phyloP scores from a whole-genome alignment of 2,797 vertebrate species.

The Hoplostethus atlanticus region DNA sequence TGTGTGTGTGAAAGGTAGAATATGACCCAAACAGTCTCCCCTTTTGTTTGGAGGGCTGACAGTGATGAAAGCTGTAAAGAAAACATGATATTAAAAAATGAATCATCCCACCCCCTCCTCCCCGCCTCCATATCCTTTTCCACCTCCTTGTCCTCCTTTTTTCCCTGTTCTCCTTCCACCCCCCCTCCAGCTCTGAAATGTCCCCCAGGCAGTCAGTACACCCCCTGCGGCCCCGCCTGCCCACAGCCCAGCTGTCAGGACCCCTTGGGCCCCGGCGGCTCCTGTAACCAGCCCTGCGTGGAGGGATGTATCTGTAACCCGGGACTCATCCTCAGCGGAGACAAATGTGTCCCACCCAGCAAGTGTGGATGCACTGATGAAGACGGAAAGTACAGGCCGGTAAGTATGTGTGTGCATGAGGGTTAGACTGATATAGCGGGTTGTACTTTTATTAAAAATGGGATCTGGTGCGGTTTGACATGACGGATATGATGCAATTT shows the following conservation, averaged over 20 bases:
- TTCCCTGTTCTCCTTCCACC: too few relatives aligned
- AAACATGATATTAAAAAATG: too few relatives aligned
- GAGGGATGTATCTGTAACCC: conserved; percentile 91
- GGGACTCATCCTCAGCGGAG: conserved; percentile 88
- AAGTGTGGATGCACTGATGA: conserved; percentile 88
- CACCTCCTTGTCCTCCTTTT: too few relatives aligned
- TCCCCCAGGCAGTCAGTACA: conserved; percentile 85
- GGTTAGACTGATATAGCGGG: too few relatives aligned
- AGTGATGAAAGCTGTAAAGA: too few relatives aligned
- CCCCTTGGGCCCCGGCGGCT: conserved; percentile 53
- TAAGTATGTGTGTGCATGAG: conserved; percentile 53
- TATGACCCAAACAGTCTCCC: too few relatives aligned
- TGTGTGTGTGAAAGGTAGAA: background rate
- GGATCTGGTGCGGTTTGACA: too few relatives aligned
- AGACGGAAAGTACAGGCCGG: conserved; percentile 84
- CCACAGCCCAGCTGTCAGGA: conserved; percentile 85
- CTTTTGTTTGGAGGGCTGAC: too few relatives aligned
- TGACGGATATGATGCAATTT: too few relatives aligned
- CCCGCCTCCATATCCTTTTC: too few relatives aligned
- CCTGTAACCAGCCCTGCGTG: conserved; percentile 84
- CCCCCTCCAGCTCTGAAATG: conserved; percentile 87
- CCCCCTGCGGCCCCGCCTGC: conserved; percentile 85
- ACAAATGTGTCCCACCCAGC: conserved; percentile 85
- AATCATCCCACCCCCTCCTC: too few relatives aligned
- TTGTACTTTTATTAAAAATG: too few relatives aligned